Conservation (phyloP, 2,113 vertebrate genomes). For the Hiodon tergisus region DNA sequence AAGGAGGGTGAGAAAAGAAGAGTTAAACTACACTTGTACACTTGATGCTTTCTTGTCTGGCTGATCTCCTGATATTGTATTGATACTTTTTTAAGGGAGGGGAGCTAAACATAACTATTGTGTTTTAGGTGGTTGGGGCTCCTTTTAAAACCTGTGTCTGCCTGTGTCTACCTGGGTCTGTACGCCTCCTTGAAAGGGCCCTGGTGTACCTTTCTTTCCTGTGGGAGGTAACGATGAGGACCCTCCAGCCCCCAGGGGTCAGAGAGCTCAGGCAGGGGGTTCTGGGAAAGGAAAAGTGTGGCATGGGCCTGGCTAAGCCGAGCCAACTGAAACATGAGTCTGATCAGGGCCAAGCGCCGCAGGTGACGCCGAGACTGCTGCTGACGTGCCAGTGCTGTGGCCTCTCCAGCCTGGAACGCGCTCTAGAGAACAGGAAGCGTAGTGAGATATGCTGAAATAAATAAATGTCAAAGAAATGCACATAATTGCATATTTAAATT, state of each 20-base stretch:
- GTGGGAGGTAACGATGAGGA: constrained; percentile 28
- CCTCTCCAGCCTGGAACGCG: constrained; percentile 1
- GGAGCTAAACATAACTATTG: too few species aligned
- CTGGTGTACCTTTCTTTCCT: background rate
- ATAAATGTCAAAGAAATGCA: too few species aligned
- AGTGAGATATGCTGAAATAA: background rate
- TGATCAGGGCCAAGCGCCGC: constrained; percentile 24
- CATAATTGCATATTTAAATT: too few species aligned
- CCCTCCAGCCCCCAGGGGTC: constrained; percentile 11
- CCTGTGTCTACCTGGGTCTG: background rate
- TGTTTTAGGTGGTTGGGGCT: too few species aligned
- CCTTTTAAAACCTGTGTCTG: too few species aligned
- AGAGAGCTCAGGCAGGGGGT: constrained; percentile 20
- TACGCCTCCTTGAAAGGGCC: background rate
- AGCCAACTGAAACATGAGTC: constrained; percentile 31
- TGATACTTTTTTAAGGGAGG: too few species aligned
- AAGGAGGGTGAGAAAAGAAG: too few species aligned
- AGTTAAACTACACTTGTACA: too few species aligned
- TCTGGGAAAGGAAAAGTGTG: constrained; percentile 34
- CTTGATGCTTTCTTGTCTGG: too few species aligned
- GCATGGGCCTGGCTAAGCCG: constrained; percentile 35
- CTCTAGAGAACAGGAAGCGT: constrained; percentile 14
- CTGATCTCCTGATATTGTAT: too few species aligned
- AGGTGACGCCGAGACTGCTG: constrained; percentile 17
- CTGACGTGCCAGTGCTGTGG: background rate